Evolutionary conservation across 1,140 invertebrate genomes (phyloP), one percentile per base, ranked within the genome.

Genomic region (Zaprionus vittiger): DNA sequence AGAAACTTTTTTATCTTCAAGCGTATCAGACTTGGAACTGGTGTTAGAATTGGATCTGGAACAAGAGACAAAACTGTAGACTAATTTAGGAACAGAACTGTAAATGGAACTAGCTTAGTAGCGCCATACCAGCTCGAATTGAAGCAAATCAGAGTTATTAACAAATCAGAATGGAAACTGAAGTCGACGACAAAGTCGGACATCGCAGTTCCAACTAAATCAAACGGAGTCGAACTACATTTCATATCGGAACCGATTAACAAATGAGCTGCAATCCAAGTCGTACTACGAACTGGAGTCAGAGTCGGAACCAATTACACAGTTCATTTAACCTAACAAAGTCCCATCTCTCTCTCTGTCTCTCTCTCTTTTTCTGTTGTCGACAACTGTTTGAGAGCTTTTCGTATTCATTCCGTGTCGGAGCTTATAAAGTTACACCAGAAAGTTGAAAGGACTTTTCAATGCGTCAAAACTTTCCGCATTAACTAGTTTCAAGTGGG

Each of bases 361-460:
- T 31, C 26, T 28, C 2, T 31, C 31, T 31, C 7, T 31, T 0
- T 31, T 0, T 34, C 9, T 34, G 31, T 22, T 52, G 47, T 52
- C 47, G 47, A 52, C 47, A 52, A 61, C 22, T 60, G 20, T 49
- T 63, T 31, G 28, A 56, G 47, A 65, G 34, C 22, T 15, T 28
- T 68, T 68, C 57, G 70, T 66, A 66, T 73, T 57, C 70, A 73
- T 66, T 54, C 34, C 54, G 70, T 66, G 63, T 65, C 54, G 61
- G 15, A 34, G 44, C 52, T 63, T 44, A 47, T 17, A 70, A 63
- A 71, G 52, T 63, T 71, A 20, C 60, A 28, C 11, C 47, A 70
- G 31, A 63, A 69, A 70, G 49, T 75, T 75, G 47, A 38, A 75
- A 57, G 52, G 38, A 57, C 34, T 55, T 76, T 67, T 62, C 34